phyloP scores from a whole-genome alignment of 2,113 vertebrate genomes.

The Myotis lucifugus region DNA sequence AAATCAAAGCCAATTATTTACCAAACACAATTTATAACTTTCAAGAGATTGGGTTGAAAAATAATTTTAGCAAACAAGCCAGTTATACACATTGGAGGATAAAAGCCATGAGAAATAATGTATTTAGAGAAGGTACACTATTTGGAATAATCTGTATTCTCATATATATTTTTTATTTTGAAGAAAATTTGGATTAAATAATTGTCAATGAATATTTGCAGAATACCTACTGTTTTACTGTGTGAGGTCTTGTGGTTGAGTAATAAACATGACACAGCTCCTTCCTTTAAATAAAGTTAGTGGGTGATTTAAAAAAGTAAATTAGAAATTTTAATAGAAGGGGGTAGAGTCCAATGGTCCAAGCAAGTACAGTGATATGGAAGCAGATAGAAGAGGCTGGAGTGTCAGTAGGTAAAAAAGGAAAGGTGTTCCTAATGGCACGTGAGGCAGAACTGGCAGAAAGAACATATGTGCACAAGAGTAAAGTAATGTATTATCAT shows the following conservation, averaged over 20 bases:
- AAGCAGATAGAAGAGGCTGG: neutral
- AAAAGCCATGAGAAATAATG: neutral
- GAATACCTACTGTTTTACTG: neutral
- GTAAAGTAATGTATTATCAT: neutral
- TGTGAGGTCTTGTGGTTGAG: neutral
- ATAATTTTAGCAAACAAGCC: constrained; percentile 24
- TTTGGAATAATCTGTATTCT: neutral
- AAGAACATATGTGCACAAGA: neutral
- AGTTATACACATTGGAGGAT: neutral
- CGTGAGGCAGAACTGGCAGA: neutral
- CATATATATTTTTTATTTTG: neutral
- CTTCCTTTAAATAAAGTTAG: neutral
- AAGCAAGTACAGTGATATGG: neutral
- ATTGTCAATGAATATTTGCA: neutral
- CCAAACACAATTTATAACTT: constrained; percentile 53
- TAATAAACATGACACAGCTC: neutral
- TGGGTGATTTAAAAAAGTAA: neutral
- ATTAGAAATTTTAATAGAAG: neutral
- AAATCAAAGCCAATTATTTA: constrained; percentile 65
- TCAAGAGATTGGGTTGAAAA: neutral
- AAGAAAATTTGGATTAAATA: neutral
- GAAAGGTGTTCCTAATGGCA: neutral
- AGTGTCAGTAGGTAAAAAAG: neutral
- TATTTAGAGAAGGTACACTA: neutral
- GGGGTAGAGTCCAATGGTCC: rapidly evolving